Base-by-base conservation (phyloP, 2,113 vertebrate species). In the Larimichthys polyactis region DNA sequence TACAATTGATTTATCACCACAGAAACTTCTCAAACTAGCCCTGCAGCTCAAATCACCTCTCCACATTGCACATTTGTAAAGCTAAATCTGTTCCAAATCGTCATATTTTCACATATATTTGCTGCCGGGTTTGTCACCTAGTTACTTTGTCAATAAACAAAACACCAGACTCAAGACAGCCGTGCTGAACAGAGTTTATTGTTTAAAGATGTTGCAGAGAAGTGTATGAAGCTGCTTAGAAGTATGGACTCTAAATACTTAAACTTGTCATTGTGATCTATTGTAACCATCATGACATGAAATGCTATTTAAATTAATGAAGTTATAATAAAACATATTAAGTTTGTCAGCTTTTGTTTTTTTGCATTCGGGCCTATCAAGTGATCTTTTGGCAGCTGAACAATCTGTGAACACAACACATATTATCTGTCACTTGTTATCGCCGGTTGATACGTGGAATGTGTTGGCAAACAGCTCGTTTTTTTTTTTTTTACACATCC, bases 1-100 rank as follows among this genome's bases (percentile, higher is more conserved):
- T 54, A 27, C 48, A 49, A 55, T 52, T 54, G 60, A 83, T 72
- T 72, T 51, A 12, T 44, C 44, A 2, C 9, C 11, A 5, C 5
- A 46, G 5, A 49, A 76, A 77, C 81, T 57, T 81, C 66, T 75
- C 44, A 69, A 64, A 83, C 46, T 17, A 64, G 32, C 48, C 55
- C 51, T 46, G 60, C 62, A 36, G 48, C 52, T 24, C 11, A 24
- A 48, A 46, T 57, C 17, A 16, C 19, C 43, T 75, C 32, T 57
- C 54, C 27, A 2, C 58, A 40, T 59, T 49, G 32, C 24, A 22
- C 36, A 48, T 36, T 55, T 12, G 11, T 22, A 11, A 40, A 58
- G 40, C 69, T 43, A 67, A 44, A 16, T 67, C 60, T 24, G 11
- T 72, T 64, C 63, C 58, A 52, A 58, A 48, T 43, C 54, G 22